Evolutionary conservation across 2,888 invertebrate species (phyloP).

Genomic region (Galerucella pusilla): DNA sequence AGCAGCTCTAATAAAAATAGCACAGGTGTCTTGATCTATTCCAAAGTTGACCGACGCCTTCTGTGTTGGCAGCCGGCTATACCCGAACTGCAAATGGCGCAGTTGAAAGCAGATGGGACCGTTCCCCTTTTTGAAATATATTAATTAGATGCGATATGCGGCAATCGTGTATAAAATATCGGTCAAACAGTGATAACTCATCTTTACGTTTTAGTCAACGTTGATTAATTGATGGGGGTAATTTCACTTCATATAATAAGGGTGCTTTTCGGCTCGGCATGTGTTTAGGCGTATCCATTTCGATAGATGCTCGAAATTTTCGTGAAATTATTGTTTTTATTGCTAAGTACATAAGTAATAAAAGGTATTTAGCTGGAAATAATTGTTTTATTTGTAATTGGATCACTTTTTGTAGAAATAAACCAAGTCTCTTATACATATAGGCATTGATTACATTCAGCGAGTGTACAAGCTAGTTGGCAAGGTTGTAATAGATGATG

Average conservation of each 20-base stretch:
- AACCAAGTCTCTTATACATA: too few relatives aligned
- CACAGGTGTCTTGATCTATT: constrained; percentile 41
- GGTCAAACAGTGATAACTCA: constrained; percentile 34
- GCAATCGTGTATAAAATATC: constrained; percentile 32
- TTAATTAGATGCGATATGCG: constrained; percentile 34
- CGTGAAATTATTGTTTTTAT: background rate
- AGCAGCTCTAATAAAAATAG: constrained; percentile 1
- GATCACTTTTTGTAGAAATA: too few relatives aligned
- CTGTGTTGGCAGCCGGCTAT: constrained; percentile 40
- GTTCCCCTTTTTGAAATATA: constrained; percentile 31
- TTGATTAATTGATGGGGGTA: constrained; percentile 26
- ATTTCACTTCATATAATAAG: constrained; percentile 11
- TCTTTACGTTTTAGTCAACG: constrained; percentile 24
- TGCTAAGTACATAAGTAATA: background rate
- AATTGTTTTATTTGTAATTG: too few relatives aligned
- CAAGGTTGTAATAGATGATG: too few relatives aligned
- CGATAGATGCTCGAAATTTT: background rate
- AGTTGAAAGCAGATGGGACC: constrained; percentile 40
- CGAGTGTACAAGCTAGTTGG: too few relatives aligned
- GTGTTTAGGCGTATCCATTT: constrained; percentile 5
- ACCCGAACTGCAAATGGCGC: constrained; percentile 35
- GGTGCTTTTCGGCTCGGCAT: background rate
- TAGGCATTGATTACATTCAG: too few relatives aligned
- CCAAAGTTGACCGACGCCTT: constrained; percentile 35
- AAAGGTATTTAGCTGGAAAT: background rate